Percentiles rank a stretch among this genome's conserved stretches.
Evolutionary conservation across 2,888 invertebrate species (phyloP).

Genomic region (Spodoptera exigua): DNA sequence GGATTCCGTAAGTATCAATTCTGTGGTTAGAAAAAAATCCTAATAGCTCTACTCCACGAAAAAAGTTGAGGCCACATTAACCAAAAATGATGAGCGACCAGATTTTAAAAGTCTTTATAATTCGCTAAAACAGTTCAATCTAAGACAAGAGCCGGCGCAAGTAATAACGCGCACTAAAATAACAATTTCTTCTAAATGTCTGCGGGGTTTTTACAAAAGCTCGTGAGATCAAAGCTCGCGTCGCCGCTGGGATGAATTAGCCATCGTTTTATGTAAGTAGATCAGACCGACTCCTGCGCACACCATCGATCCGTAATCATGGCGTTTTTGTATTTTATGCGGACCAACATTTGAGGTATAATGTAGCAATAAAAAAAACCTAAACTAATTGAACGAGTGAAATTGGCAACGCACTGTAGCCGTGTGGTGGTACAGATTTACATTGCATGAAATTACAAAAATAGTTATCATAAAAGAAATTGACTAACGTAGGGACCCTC

Average conservation of each 20-base stretch:
- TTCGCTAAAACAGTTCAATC: background rate
- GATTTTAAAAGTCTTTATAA: conserved; percentile 4
- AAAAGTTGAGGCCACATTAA: no score
- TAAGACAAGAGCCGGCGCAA: conserved; percentile 25
- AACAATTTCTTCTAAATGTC: conserved; percentile 48
- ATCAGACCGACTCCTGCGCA: conserved; percentile 52
- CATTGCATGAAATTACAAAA: no score
- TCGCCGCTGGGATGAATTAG: conserved; percentile 58
- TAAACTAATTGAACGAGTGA: background rate
- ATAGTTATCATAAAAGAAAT: no score
- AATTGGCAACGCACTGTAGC: background rate
- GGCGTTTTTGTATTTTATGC: conserved; percentile 31
- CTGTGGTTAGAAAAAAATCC: no score
- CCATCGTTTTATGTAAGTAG: conserved; percentile 65
- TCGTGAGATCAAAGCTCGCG: conserved; percentile 49
- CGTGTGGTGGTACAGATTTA: no score
- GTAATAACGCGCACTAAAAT: conserved; percentile 46
- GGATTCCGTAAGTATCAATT: no score
- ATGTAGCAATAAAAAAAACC: conserved; percentile 13
- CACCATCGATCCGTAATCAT: conserved; percentile 40
- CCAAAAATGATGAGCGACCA: background rate
- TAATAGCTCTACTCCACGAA: no score
- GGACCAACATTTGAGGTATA: conserved; percentile 23
- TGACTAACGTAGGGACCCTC: conserved; percentile 17
- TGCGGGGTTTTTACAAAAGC: conserved; percentile 31